Evolutionary conservation across 92 coral and sea anemone genomes (phyloP).

Genomic region (Epizoanthus illoricatus): DNA sequence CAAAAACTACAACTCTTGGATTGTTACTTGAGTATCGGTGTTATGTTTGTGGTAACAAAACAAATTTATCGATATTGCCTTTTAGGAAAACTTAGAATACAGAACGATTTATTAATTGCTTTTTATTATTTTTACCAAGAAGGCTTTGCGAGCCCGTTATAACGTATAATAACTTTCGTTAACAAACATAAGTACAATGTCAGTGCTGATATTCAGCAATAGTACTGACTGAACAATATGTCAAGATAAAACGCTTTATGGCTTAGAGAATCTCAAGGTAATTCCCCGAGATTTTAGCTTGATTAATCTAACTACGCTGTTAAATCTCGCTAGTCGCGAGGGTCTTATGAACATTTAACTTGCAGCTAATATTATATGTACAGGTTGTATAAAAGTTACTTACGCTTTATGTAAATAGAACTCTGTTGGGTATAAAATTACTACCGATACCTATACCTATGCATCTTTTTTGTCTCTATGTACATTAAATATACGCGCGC

Average conservation of each 20-base stretch:
- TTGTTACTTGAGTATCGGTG: too few species aligned
- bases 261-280: not conserved
- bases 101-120: not conserved
- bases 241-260: not conserved
- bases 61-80: too few species aligned
- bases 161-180: not conserved
- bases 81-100: too few species aligned
- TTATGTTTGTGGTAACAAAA: too few species aligned
- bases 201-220: not conserved
- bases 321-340: not conserved
- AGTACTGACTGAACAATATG: not conserved
- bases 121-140: not conserved
- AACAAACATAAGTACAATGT: not conserved
- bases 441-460: not conserved
- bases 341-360: not conserved
- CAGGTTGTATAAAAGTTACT: constrained; percentile 16
- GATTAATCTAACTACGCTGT: not conserved
- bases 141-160: not conserved
- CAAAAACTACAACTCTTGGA: too few species aligned
- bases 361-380: not conserved
- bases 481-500: constrained; percentile 7
- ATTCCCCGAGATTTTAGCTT: not conserved
- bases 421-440: constrained; percentile 18
- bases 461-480: not conserved
- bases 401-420: constrained; percentile 8